phyloP scores from a whole-genome alignment of 2,888 invertebrate genomes.

The Minunthozetes semirufus region DNA sequence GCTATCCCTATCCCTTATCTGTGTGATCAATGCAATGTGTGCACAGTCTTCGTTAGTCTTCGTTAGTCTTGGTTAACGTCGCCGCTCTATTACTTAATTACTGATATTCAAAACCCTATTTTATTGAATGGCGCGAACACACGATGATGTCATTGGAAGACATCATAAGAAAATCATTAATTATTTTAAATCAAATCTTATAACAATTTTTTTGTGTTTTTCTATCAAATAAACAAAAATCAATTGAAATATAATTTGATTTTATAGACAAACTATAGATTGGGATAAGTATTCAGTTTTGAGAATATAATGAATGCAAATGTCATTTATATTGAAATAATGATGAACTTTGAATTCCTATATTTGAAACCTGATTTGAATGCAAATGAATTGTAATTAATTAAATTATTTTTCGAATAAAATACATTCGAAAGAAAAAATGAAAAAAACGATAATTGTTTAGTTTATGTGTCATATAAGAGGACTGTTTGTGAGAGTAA shows the following conservation, averaged over 20 bases:
- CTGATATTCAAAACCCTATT: background rate
- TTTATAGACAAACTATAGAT: slow-evolving; percentile 1
- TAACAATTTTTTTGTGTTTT: background rate
- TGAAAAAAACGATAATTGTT: no score
- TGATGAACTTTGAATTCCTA: slow-evolving; percentile 22
- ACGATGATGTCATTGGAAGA: slow-evolving; percentile 15
- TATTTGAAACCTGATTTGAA: slow-evolving; percentile 5
- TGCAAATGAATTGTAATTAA: no score
- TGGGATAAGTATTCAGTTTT: background rate
- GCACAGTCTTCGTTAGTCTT: background rate
- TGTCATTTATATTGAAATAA: background rate
- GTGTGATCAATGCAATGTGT: background rate
- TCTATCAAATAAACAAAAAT: background rate
- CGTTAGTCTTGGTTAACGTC: background rate
- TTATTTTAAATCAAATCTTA: background rate
- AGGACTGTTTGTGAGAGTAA: no score
- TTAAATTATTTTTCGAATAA: no score
- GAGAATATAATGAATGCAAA: background rate
- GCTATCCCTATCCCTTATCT: slow-evolving; percentile 5
- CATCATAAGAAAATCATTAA: background rate
- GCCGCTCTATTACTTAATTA: slow-evolving; percentile 20
- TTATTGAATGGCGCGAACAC: background rate
- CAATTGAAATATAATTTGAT: background rate
- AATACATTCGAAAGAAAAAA: no score
- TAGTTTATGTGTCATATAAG: no score